Evolutionary conservation across 2,888 invertebrate genomes (phyloP).

Genomic region (Seira sanloemensis): DNA sequence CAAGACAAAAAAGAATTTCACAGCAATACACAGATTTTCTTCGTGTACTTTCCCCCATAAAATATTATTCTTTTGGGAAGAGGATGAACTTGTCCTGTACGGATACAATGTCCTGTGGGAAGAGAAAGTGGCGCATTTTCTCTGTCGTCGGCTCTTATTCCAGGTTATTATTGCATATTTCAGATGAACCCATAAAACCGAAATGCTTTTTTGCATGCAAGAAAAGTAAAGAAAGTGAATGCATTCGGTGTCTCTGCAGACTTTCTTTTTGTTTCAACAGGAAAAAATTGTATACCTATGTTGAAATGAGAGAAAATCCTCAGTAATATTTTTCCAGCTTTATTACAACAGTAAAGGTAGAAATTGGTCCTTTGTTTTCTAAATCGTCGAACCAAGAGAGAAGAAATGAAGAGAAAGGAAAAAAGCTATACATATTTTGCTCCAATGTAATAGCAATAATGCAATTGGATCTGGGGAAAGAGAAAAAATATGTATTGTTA

Average conservation of each 20-base stretch:
- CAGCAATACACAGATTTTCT: not conserved
- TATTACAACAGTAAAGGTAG: not conserved
- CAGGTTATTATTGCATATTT: not conserved
- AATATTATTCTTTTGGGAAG: conserved; percentile 1
- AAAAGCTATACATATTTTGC: no score
- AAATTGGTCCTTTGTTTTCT: not conserved
- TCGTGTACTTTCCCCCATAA: not conserved
- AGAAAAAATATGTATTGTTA: not conserved
- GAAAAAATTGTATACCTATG: no score
- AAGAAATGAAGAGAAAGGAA: not conserved
- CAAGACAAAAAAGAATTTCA: not conserved
- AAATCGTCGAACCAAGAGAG: not conserved
- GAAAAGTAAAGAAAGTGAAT: no score
- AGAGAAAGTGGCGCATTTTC: not conserved
- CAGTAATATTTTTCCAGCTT: not conserved
- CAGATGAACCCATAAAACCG: not conserved
- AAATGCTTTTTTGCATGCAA: not conserved
- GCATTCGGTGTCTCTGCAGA: no score
- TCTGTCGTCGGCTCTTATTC: not conserved
- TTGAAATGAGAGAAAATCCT: not conserved
- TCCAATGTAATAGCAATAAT: no score
- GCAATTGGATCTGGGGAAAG: not conserved
- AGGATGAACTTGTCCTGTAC: not conserved
- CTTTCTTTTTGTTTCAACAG: not conserved
- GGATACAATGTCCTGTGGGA: not conserved